phyloP scores from a whole-genome alignment of 2,888 invertebrate genomes.

The Tachina lurida region DNA sequence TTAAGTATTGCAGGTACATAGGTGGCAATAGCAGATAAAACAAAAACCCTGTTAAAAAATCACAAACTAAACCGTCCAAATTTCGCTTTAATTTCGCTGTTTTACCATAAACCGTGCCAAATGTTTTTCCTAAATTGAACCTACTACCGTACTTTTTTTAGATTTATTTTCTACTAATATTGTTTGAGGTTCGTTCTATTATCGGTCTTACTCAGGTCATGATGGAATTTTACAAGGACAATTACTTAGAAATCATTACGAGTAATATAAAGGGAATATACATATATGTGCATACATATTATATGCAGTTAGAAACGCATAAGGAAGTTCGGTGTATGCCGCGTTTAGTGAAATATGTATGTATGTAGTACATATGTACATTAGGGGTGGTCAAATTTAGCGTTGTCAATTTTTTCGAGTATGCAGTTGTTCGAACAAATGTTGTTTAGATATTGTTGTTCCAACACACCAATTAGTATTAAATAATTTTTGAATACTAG shows the following conservation, averaged over 20 bases:
- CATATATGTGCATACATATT: neutral
- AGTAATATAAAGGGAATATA: constrained; percentile 12
- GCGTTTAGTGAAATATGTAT: too few species aligned
- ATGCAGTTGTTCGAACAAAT: too few species aligned
- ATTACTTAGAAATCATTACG: constrained; percentile 79
- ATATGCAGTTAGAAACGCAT: constrained; percentile 2
- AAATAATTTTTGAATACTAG: too few species aligned
- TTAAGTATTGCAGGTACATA: neutral
- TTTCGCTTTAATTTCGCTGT: constrained; percentile 52
- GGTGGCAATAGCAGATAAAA: constrained; percentile 1
- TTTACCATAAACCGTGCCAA: constrained; percentile 61
- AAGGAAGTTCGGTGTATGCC: neutral
- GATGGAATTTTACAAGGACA: constrained; percentile 67
- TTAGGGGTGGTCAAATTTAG: too few species aligned
- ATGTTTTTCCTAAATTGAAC: constrained; percentile 54
- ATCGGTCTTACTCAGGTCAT: constrained; percentile 47
- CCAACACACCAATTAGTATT: too few species aligned
- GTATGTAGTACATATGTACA: too few species aligned
- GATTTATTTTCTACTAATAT: neutral
- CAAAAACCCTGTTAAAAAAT: constrained; percentile 7
- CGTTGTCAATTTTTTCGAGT: too few species aligned
- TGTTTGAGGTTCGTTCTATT: neutral
- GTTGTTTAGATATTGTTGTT: too few species aligned
- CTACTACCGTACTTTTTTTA: constrained; percentile 45
- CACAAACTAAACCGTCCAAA: constrained; percentile 39